Evolutionary conservation across 2,797 vertebrate species (phyloP).

Genomic region (Scolopax rusticola): DNA sequence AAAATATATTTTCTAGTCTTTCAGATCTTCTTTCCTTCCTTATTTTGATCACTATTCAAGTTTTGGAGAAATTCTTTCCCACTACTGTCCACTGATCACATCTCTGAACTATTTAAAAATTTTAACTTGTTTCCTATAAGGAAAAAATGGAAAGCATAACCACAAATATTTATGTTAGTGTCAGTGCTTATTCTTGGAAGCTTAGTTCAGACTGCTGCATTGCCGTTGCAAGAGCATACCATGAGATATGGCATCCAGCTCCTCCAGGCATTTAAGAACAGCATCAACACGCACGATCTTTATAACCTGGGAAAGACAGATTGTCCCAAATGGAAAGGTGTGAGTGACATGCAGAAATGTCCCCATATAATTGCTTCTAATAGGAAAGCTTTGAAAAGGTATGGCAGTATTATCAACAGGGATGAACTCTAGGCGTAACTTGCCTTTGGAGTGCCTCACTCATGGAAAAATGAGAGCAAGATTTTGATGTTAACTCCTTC

Average conservation of each 20-base stretch:
- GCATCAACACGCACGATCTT: neutral
- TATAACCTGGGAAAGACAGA: neutral
- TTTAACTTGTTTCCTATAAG: slow-evolving; percentile 80
- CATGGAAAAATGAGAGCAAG: neutral
- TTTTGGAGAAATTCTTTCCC: slow-evolving; percentile 80
- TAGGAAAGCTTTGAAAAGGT: neutral
- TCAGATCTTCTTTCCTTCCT: slow-evolving; percentile 76
- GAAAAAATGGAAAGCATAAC: slow-evolving; percentile 78
- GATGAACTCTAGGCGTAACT: neutral
- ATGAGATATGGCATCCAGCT: slow-evolving; percentile 40
- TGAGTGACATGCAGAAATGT: neutral
- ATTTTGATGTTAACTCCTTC: slow-evolving; percentile 36
- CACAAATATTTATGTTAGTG: slow-evolving; percentile 81
- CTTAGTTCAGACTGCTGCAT: slow-evolving; percentile 58
- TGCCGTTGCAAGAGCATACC: slow-evolving; percentile 29
- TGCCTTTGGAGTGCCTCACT: neutral
- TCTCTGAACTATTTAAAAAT: slow-evolving; percentile 78
- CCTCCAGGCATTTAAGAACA: neutral
- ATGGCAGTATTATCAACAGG: neutral
- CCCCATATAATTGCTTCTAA: neutral
- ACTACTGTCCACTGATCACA: slow-evolving; percentile 82
- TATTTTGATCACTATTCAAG: slow-evolving; percentile 75
- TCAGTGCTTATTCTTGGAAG: slow-evolving; percentile 80
- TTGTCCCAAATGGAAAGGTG: neutral
- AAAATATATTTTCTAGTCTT: slow-evolving; percentile 65